Evolutionary conservation across 2,888 invertebrate species (phyloP).

Genomic region (Aphidius colemani): DNA sequence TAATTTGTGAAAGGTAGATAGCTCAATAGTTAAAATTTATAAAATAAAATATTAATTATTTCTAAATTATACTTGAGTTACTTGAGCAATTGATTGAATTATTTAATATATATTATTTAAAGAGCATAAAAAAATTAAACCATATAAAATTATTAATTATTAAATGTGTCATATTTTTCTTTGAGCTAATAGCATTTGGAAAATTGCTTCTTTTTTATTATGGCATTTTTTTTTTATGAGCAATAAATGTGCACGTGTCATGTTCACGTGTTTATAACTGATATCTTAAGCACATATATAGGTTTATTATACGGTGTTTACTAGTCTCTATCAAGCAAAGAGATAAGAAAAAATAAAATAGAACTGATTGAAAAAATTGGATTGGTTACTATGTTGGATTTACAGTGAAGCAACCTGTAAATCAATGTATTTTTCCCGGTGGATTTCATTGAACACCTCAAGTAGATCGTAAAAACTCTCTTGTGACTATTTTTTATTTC

Average conservation of each 20-base stretch:
- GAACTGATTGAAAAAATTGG: neutral
- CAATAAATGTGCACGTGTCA: too few species aligned
- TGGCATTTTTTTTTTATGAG: too few species aligned
- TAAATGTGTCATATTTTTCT: too few species aligned
- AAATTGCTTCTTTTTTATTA: too few species aligned
- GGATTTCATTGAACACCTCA: constrained; percentile 37
- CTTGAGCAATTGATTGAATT: too few species aligned
- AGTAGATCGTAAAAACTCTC: constrained; percentile 35
- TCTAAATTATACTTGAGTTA: too few species aligned
- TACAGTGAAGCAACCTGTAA: constrained; percentile 26
- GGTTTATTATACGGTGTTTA: constrained; percentile 6
- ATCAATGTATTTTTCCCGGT: constrained; percentile 27
- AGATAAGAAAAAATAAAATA: neutral
- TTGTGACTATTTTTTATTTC: neutral
- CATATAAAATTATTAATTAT: too few species aligned
- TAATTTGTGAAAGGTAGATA: constrained; percentile 19
- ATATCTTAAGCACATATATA: neutral
- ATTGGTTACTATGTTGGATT: neutral
- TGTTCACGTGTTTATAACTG: too few species aligned
- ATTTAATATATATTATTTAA: too few species aligned
- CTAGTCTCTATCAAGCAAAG: too few species aligned
- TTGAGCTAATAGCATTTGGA: too few species aligned
- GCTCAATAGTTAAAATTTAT: neutral
- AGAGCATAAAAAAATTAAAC: too few species aligned
- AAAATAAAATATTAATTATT: constrained; percentile 13